Base-by-base conservation (phyloP, 2,888 invertebrate species). In the Schizaphis graminum region DNA sequence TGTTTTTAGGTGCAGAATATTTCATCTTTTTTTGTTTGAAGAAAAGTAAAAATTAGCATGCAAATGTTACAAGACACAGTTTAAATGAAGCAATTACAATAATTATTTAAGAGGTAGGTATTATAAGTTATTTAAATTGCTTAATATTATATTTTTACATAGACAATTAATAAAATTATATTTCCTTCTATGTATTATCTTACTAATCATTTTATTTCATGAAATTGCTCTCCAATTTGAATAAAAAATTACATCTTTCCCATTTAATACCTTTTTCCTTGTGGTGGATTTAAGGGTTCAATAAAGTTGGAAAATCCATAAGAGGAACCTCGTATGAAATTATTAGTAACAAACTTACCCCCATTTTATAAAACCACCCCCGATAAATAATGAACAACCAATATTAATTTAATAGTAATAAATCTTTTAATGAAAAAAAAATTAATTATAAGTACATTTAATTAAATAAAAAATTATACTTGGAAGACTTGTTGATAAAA, bases 51-150 rank as follows among this genome's bases (percentile, higher is more conserved):
- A 28, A 56, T 57, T 91, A 57, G 0, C 7, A 67, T 49, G 13
- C 26, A 49, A 11, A 49, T 49, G 24, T 56, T 10, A 49, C 26
- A 28, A 35, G 13, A 86, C 1, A 24, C 7, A 89, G 26, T 35
- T 56, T 56, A 89, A 53, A 91, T 53, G 41, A 91, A 53, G 16
- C 28, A 53, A 77, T 11, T 35, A 53, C 0, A 8, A 35, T n/a
- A 49, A 91, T 24, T 77, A 44, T 91, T 84, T 84, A 56, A 91
- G 41, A 84, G 91, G 91, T 91, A 84, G 91, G 91, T 91, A 89
- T 11, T 56, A 21, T 21, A 77, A 77, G 77, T 77, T 77, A 57
- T 85, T 85, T 44, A 11, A 28, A 35, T 44, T 77, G 21, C 35
- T 35, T 7, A 35, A 35, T 77, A 77, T 21, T 35, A 35, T 2